These are phyloP conservation scores for Oncorhynchus nerka DNA, from an alignment of 2,113 vertebrate species.

Conservation along the genomic window DNA sequence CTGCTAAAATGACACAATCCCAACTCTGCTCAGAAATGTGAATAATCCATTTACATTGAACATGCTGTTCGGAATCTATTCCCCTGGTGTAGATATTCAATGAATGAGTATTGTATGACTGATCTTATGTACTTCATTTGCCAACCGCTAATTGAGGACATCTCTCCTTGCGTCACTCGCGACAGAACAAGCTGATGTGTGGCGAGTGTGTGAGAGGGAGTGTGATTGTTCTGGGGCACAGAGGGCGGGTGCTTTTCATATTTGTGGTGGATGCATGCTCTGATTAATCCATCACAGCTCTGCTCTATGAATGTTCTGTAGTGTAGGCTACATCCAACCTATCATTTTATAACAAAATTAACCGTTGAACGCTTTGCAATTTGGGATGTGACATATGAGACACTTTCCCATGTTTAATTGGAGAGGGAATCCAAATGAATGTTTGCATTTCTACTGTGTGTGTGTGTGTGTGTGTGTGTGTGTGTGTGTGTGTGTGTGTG, in stretches of 20 bases:
- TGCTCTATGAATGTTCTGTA: background rate
- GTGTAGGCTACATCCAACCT: too few relatives aligned
- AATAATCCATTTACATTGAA: background rate
- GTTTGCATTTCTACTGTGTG: too few relatives aligned
- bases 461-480: too few relatives aligned
- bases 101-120: constrained; percentile 31
- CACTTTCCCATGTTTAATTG: too few relatives aligned
- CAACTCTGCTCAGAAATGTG: too few relatives aligned
- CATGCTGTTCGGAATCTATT: constrained; percentile 10
- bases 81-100: constrained; percentile 38
- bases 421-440: too few relatives aligned
- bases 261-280: background rate
- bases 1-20: too few relatives aligned
- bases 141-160: constrained; percentile 50
- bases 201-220: constrained; percentile 16
- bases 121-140: constrained; percentile 32
- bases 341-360: too few relatives aligned
- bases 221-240: background rate
- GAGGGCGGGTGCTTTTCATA: constrained; percentile 3
- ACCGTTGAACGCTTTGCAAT: too few relatives aligned
- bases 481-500: too few relatives aligned
- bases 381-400: too few relatives aligned
- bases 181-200: constrained; percentile 45
- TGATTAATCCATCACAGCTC: background rate
- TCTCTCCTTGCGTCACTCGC: constrained; percentile 46